Evolutionary conservation across 2,113 vertebrate species (phyloP).

Genomic region (Vanacampus margaritifer): DNA sequence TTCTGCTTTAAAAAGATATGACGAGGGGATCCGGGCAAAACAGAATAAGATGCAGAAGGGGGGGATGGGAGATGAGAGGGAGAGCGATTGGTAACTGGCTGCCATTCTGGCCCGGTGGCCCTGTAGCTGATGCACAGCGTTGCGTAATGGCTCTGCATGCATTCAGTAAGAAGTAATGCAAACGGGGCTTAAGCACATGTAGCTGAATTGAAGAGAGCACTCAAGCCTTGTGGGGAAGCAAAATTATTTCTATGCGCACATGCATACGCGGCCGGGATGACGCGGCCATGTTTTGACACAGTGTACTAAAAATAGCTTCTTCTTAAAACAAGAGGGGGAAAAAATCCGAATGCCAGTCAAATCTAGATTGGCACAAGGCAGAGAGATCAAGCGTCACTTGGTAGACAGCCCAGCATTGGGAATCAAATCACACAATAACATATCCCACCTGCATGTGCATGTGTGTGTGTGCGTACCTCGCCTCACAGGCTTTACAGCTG

Average conservation of each 20-base stretch:
- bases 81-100: constrained; percentile 47
- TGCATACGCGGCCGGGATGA: constrained; percentile 60
- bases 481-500: constrained; percentile 14
- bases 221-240: constrained; percentile 55
- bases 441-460: constrained; percentile 31
- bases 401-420: constrained; percentile 15
- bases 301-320: constrained; percentile 64
- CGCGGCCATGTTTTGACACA: constrained; percentile 65
- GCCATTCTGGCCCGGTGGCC: constrained; percentile 44
- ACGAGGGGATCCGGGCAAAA: constrained; percentile 11
- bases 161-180: constrained; percentile 43
- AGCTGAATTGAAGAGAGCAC: constrained; percentile 58
- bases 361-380: constrained; percentile 28
- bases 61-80: constrained; percentile 25
- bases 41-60: constrained; percentile 18
- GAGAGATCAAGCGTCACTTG: constrained; percentile 12
- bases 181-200: constrained; percentile 49
- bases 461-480: neutral
- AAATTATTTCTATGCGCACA: constrained; percentile 55
- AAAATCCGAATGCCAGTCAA: constrained; percentile 47
- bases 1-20: constrained; percentile 27
- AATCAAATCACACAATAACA: constrained; percentile 19
- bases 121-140: constrained; percentile 50
- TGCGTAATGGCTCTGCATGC: constrained; percentile 56
- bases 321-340: constrained; percentile 29